Conservation (phyloP, 2,888 invertebrate genomes). For the Gisinianus flammeolus region DNA sequence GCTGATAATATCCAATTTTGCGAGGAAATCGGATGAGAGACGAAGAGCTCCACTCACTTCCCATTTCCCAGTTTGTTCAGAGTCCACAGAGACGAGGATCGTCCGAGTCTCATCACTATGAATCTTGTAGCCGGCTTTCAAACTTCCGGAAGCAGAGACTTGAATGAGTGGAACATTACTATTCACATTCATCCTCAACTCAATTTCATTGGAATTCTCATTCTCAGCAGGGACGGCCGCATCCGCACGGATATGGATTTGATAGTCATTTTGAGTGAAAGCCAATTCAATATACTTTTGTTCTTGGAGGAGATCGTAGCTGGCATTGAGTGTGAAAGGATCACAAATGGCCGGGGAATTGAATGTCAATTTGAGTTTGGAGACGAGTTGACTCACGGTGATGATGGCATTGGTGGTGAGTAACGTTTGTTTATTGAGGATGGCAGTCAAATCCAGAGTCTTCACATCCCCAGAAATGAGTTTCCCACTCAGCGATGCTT, state of each 20-base stretch:
- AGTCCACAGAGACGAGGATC: constrained; percentile 45
- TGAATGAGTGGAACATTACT: constrained; percentile 52
- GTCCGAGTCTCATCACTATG: constrained; percentile 49
- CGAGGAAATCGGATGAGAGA: constrained; percentile 42
- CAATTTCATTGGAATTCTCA: constrained; percentile 42
- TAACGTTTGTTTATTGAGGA: constrained; percentile 41
- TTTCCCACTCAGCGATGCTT: constrained; percentile 34
- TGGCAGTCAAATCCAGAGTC: constrained; percentile 40
- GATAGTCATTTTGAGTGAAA: constrained; percentile 49
- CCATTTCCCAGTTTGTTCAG: constrained; percentile 53
- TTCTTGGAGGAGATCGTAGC: constrained; percentile 45
- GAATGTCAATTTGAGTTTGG: constrained; percentile 42
- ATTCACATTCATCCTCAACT: constrained; percentile 48
- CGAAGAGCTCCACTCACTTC: constrained; percentile 47
- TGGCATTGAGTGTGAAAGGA: constrained; percentile 44
- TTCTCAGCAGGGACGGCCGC: constrained; percentile 49
- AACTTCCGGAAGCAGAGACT: constrained; percentile 50
- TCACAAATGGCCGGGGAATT: constrained; percentile 48
- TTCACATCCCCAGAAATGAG: constrained; percentile 12
- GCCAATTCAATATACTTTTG: constrained; percentile 43
- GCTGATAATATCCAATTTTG: constrained; percentile 46
- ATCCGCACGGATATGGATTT: constrained; percentile 44
- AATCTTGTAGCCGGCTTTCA: constrained; percentile 50
- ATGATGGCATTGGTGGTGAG: constrained; percentile 38
- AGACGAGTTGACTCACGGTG: constrained; percentile 40